Percentiles rank a stretch among this genome's conserved stretches.
phyloP scores from a whole-genome alignment of 2,797 vertebrate genomes.

The Pampus argenteus region DNA sequence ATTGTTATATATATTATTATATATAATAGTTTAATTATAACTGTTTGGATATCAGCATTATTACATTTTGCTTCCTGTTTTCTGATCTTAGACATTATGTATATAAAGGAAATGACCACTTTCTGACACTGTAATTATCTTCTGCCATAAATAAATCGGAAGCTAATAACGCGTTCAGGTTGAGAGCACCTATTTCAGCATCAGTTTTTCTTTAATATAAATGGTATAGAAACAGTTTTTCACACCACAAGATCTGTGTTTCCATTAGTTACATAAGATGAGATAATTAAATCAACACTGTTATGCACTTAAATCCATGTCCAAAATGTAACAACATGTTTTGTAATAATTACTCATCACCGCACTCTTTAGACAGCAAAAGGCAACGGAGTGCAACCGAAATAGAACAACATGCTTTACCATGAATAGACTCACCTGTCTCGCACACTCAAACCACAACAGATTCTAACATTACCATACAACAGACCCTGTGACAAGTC shows the following conservation, averaged over 20 bases:
- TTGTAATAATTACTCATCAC: background rate
- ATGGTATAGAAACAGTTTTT: no score
- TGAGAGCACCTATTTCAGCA: no score
- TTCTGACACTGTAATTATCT: background rate
- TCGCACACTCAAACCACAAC: constrained; percentile 26
- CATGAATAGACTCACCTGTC: constrained; percentile 65
- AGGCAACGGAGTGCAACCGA: constrained; percentile 13
- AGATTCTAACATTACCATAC: constrained; percentile 54
- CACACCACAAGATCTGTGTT: no score
- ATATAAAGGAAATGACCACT: constrained; percentile 1
- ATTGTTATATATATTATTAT: no score
- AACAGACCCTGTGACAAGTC: constrained; percentile 53
- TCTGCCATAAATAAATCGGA: constrained; percentile 21
- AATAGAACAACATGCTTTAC: constrained; percentile 49
- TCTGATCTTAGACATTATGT: constrained; percentile 11
- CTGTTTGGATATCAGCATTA: constrained; percentile 31
- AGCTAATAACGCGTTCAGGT: background rate
- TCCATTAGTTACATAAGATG: no score
- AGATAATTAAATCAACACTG: background rate
- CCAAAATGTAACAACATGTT: background rate
- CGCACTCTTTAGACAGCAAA: background rate
- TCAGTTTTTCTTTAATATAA: no score
- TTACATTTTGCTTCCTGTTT: constrained; percentile 37
- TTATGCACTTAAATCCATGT: background rate
- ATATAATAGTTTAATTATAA: no score